These are phyloP conservation scores for Trachelus troglodyta DNA, from an alignment of 2,888 invertebrate genomes.

Conservation along the genomic window DNA sequence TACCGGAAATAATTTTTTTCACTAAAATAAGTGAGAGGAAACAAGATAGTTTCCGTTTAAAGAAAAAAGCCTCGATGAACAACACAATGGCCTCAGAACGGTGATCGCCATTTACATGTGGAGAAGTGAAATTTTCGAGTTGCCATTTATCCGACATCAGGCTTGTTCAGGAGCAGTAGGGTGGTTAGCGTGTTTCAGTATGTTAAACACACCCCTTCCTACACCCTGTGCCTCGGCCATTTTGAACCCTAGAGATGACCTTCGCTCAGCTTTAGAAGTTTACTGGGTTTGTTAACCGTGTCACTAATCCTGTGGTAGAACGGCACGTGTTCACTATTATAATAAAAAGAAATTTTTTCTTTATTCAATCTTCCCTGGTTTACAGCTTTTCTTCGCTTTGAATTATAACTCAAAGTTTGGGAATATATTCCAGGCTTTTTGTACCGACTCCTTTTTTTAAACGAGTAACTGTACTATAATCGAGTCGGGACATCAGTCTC, in stretches of 20 bases:
- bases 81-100: not conserved
- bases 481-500: no score
- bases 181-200: conserved; percentile 3
- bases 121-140: not conserved
- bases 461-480: not conserved
- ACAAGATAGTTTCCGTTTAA: not conserved
- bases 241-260: conserved; percentile 2
- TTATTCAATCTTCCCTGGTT: not conserved
- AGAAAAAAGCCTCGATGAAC: not conserved
- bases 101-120: not conserved
- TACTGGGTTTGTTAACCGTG: not conserved
- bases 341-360: not conserved
- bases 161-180: not conserved
- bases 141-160: not conserved
- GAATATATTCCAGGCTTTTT: not conserved
- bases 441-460: not conserved
- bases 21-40: not conserved
- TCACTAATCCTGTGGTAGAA: not conserved
- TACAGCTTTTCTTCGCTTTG: not conserved
- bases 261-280: not conserved
- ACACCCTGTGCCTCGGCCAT: not conserved
- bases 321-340: not conserved
- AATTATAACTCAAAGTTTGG: not conserved
- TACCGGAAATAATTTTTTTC: not conserved
- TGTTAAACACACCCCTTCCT: conserved; percentile 3